phyloP scores from a whole-genome alignment of 2,888 invertebrate genomes.

The Macroteleia sp. region DNA sequence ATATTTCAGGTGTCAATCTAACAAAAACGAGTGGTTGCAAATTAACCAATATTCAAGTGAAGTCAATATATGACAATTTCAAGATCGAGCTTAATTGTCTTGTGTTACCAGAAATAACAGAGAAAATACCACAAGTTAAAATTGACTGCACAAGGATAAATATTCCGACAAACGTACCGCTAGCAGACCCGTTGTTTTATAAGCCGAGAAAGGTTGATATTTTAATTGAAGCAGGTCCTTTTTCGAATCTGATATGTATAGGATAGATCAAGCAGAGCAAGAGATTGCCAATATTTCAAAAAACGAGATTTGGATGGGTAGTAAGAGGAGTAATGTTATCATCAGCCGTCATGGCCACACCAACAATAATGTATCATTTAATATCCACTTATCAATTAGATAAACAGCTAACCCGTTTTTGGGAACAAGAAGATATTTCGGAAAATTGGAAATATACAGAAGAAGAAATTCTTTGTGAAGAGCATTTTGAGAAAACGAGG shows the following conservation, averaged over 20 bases:
- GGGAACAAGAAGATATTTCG: background rate
- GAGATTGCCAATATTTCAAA: background rate
- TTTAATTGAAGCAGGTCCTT: slow-evolving; percentile 29
- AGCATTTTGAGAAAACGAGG: background rate
- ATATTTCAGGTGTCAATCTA: background rate
- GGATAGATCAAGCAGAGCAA: background rate
- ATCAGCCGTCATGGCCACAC: background rate
- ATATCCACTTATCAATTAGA: background rate
- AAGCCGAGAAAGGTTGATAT: slow-evolving; percentile 24
- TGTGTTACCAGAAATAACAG: background rate
- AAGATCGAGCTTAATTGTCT: background rate
- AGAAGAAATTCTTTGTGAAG: background rate
- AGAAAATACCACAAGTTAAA: background rate
- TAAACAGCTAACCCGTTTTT: background rate
- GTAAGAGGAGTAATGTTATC: background rate
- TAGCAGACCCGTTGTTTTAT: slow-evolving; percentile 21
- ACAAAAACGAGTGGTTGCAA: background rate
- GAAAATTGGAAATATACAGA: background rate
- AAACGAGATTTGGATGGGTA: background rate
- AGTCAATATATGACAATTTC: background rate
- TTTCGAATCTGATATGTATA: slow-evolving; percentile 20
- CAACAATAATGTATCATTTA: background rate
- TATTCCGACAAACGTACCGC: slow-evolving; percentile 4
- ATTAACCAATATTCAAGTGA: background rate
- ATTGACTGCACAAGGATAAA: background rate